Evolutionary conservation across 2,888 invertebrate species (phyloP).

Genomic region (Germaria angustata): DNA sequence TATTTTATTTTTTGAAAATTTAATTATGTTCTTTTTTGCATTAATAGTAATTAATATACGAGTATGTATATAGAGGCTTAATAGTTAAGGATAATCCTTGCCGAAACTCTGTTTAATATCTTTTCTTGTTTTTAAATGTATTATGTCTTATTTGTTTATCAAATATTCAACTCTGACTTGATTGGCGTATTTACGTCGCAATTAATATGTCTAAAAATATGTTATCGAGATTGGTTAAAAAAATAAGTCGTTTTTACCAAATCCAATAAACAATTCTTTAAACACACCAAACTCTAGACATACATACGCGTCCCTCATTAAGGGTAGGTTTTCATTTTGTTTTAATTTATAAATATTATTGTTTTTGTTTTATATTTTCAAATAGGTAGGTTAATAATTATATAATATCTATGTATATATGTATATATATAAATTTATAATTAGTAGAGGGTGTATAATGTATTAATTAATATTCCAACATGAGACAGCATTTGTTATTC

Average conservation of each 20-base stretch:
- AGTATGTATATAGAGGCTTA: constrained; percentile 64
- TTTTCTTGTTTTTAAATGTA: constrained; percentile 54
- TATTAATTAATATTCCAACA: constrained; percentile 72
- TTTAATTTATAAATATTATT: constrained; percentile 69
- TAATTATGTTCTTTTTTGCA: constrained; percentile 42
- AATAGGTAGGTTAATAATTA: constrained; percentile 62
- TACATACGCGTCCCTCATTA: neutral
- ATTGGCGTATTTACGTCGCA: neutral
- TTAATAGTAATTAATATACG: constrained; percentile 59
- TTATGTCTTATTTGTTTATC: neutral
- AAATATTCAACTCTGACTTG: neutral
- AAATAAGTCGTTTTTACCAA: no score
- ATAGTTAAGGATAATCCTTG: constrained; percentile 61
- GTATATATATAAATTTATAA: constrained; percentile 33
- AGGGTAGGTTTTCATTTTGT: constrained; percentile 31
- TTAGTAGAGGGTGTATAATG: constrained; percentile 62
- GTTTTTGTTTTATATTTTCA: constrained; percentile 64
- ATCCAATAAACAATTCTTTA: neutral
- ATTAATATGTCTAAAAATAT: no score
- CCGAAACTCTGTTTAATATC: constrained; percentile 66
- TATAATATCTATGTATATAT: constrained; percentile 65
- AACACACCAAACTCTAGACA: neutral
- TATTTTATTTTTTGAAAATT: constrained; percentile 17
- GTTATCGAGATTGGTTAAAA: no score
- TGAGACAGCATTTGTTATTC: constrained; percentile 71